These are phyloP conservation scores for Furcifer pardalis DNA, from an alignment of 2,797 vertebrate species.

Conservation along the genomic window DNA sequence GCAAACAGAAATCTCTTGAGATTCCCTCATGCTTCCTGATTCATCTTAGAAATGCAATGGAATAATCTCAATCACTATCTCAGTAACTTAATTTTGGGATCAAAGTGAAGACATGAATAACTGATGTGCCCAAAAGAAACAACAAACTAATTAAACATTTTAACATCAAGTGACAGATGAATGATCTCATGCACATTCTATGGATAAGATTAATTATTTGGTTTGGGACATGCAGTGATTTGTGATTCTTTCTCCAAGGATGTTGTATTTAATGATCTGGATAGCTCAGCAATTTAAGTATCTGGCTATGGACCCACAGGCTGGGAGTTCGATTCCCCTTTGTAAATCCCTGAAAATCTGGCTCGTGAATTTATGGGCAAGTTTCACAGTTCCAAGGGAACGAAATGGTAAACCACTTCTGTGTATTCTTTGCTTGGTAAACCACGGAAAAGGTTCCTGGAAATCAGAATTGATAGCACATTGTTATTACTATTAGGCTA, in stretches of 20 bases:
- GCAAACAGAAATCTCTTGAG: slow-evolving; percentile 35
- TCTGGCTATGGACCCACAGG: too few relatives aligned
- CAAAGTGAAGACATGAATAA: slow-evolving; percentile 31
- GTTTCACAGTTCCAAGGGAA: too few relatives aligned
- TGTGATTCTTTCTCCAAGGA: not conserved
- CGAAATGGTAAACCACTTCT: too few relatives aligned
- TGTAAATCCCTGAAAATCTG: too few relatives aligned
- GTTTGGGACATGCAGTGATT: not conserved
- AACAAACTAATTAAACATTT: not conserved
- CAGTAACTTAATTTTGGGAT: slow-evolving; percentile 30
- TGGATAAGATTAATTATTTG: not conserved
- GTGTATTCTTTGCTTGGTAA: too few relatives aligned
- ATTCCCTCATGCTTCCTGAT: not conserved
- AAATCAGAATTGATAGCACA: too few relatives aligned
- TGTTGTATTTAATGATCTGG: too few relatives aligned
- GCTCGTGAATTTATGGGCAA: too few relatives aligned
- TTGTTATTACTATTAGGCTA: too few relatives aligned
- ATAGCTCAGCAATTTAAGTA: not conserved
- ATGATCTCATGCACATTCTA: not conserved
- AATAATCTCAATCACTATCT: not conserved
- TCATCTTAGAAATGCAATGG: slow-evolving; percentile 9
- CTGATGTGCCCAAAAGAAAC: slow-evolving; percentile 6
- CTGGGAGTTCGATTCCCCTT: too few relatives aligned
- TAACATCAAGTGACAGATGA: not conserved
- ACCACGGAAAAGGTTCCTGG: too few relatives aligned